phyloP scores from a whole-genome alignment of 2,888 invertebrate genomes.

The Catocala sponsa region DNA sequence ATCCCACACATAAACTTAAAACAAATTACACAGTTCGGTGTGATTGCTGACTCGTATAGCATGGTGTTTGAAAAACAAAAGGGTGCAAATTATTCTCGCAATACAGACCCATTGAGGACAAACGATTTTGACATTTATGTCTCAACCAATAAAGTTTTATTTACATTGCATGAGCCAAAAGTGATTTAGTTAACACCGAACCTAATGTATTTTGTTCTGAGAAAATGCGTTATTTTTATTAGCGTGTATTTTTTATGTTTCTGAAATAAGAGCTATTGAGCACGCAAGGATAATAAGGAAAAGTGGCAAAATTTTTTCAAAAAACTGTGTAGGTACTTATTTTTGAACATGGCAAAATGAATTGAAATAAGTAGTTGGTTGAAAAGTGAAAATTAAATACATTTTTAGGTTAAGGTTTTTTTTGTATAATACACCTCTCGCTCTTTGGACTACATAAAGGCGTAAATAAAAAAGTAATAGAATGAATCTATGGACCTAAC shows the following conservation, averaged over 20 bases:
- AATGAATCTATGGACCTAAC: too few species aligned
- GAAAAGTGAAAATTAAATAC: too few species aligned
- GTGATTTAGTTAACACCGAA: conserved; percentile 35
- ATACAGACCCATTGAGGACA: conserved; percentile 46
- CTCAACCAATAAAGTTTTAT: conserved; percentile 38
- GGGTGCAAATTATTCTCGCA: conserved; percentile 58
- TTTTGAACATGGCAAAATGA: too few species aligned
- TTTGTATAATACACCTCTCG: too few species aligned
- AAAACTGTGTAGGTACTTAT: too few species aligned
- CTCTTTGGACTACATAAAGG: too few species aligned
- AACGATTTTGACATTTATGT: conserved; percentile 47
- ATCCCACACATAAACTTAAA: too few species aligned
- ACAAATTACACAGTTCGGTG: conserved; percentile 33
- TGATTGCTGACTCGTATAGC: conserved; percentile 46
- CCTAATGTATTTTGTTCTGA: conserved; percentile 24
- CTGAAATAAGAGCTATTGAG: neutral
- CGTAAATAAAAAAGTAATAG: too few species aligned
- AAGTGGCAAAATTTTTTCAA: too few species aligned
- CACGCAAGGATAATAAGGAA: too few species aligned
- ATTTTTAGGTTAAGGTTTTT: too few species aligned
- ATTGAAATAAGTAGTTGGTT: too few species aligned
- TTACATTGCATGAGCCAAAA: conserved; percentile 13
- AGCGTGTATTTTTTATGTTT: neutral
- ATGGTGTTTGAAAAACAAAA: conserved; percentile 53
- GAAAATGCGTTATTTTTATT: conserved; percentile 22